Evolutionary conservation across 2,797 vertebrate genomes (phyloP), one percentile per base, ranked within the genome.

Genomic region (Siniperca obscura): DNA sequence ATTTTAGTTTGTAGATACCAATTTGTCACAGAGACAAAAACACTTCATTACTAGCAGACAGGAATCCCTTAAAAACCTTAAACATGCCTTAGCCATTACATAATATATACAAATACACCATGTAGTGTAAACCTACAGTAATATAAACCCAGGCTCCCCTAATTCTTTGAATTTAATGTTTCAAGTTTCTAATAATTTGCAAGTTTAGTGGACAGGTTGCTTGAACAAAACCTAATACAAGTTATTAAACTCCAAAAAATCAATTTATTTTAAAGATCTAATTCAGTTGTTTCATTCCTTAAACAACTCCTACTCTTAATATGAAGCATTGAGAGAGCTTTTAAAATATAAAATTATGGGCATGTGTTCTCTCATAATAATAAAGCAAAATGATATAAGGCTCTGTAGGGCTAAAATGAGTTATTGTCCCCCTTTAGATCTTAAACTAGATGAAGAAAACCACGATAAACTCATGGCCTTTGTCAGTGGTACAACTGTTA

Each of bases 131-230:
- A 34, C 7, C 16, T 36, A 62, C 25, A 69, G 11, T 25, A 36
- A 67, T 9, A 57, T 25, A 48, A 52, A 70, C 27, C 27, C 38
- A 40, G 38, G 38, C 17, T 40, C 14, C 9, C 12, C 17, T 83
- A 67, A 86, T 83, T 57, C 30, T 21, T 60, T 16, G 5, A 74
- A 59, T 67, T 62, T 62, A 67, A 10, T 13, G 64, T 64, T 74
- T 60, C 19, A 60, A 27, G 27, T 76, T 66, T 78, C 1, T 46
- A 53, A 0, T 74, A 3, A 21, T 76, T 53, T 77, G 30, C 44
- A 53, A 71, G 66, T 81, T 78, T 73, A 83, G 59, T 56, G 46
- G 55, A 64, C 53, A 62, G 9, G 67, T 62, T 40, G 70, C 57
- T 66, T 59, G 52, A 70, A 72, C 65, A 66, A 55, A 75, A 46